Evolutionary conservation across 2,888 invertebrate species (phyloP), one percentile per base, ranked within the genome.

Genomic region (Gisinianus flammeolus): DNA sequence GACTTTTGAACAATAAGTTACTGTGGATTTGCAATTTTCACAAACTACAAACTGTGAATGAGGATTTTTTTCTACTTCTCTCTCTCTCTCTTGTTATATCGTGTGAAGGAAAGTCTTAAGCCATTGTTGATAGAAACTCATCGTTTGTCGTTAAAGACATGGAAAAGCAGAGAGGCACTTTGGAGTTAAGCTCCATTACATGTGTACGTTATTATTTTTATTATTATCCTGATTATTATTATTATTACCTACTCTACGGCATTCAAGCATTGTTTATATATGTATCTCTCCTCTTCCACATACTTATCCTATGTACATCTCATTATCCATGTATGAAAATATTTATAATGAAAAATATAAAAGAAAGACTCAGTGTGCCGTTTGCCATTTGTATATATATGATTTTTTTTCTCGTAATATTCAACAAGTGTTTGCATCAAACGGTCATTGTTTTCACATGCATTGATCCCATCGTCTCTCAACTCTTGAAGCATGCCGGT

Each of bases 61-160:
- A 31, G 28, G 68, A 16, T 24, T 44, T 68, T 66, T 68, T 68
- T 68, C 24, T 33, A 4, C 33, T n/a, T 28, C 8, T 35, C 22
- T 44, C 33, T 68, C 6, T 68, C 35, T 10, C 44, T 44, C 16
- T 44, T 16, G 44, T 44, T 16, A n/a, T 67, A 67, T 33, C 67
- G 67, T 67, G 67, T 67, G 68, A 68, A 68, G 68, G n/a, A 35
- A 68, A 68, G 68, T 68, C 44, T 44, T 26, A 62, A 26, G 62
- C 68, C 35, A 68, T 35, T 68, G 35, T 35, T 26, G 56, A 56
- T 30, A 30, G 28, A 66, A 64, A 64, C 62, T 12, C 12, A 44
- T 44, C 52, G 52, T 44, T 16, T n/a, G 54, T 54, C 54, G 54
- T 54, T 54, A 54, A n/a, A 54, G 54, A 3, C 6, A 44, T 44